A percentile compares a stretch with the other conserved stretches of the same genome.
Conservation (phyloP, 2,797 vertebrate species). For the Mormyrops boulengeri region DNA sequence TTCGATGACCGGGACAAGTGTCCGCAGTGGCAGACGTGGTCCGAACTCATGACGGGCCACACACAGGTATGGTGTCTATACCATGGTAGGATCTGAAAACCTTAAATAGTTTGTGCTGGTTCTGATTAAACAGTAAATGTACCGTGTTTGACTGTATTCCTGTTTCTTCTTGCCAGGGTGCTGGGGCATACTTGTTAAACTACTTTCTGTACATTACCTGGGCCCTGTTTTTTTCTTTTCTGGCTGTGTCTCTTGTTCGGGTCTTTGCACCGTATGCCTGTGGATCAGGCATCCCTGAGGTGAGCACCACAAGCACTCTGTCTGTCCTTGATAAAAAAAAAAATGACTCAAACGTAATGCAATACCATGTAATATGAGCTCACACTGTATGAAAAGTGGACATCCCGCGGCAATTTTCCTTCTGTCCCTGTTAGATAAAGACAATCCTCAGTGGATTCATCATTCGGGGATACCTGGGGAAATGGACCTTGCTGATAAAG, state of each 20-base stretch:
- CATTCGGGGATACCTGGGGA: not conserved
- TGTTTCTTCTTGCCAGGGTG: not conserved
- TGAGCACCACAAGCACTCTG: conserved; percentile 39
- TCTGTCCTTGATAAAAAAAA: not conserved
- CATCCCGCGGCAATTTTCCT: not conserved
- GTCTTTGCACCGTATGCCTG: conserved; percentile 94
- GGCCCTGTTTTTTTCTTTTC: conserved; percentile 84
- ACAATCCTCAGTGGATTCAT: conserved; percentile 75
- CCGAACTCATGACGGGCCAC: conserved; percentile 68
- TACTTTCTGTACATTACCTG: conserved; percentile 86
- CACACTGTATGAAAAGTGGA: not conserved
- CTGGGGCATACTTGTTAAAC: conserved; percentile 73
- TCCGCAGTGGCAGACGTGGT: conserved; percentile 90
- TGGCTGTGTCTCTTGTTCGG: conserved; percentile 82
- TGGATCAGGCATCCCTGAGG: conserved; percentile 95
- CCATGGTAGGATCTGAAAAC: not conserved
- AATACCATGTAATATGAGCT: not conserved
- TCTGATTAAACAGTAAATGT: not conserved
- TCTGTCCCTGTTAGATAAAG: conserved; percentile 71
- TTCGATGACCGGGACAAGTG: conserved; percentile 83
- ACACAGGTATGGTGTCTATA: not conserved
- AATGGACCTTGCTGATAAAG: conserved; percentile 83
- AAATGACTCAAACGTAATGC: not conserved
- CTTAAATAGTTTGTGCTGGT: not conserved
- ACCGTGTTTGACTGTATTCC: not conserved